Evolutionary conservation across 2,797 vertebrate species (phyloP), one percentile per base, ranked within the genome.

Genomic region (Mormyrops boulengeri): DNA sequence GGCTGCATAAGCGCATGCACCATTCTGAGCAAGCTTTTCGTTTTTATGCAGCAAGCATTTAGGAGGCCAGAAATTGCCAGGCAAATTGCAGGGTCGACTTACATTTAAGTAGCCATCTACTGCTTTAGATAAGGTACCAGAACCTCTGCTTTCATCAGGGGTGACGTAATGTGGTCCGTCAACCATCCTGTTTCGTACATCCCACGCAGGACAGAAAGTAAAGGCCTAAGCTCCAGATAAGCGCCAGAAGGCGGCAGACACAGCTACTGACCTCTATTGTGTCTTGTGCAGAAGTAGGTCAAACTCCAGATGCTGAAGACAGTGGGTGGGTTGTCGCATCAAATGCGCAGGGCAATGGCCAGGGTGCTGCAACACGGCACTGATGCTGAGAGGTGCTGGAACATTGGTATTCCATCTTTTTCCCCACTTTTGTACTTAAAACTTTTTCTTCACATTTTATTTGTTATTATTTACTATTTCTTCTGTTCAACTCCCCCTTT

Each of bases 281-380:
- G 57, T 38, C 41, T 62, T 47, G 34, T 17, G 49, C 69, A 88
- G 85, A 90, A 88, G 89, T 90, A 88, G 89, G 89, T 90, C 89
- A 88, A 88, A 52, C 12, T 30, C 52, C 26, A 90, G 86, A 82
- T 60, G 73, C 89, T 49, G 47, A 34, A 77, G 17, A 17, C 14
- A 44, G 3, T 22, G n/a, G 50, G 22, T 34, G 26, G 44, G 11
- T 89, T 22, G 69, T 49, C 22, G 8, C 55, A 52, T 22, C 62
- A 22, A 50, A 69, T 19, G 14, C 88, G 4, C 41, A 57, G 69
- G 73, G 50, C 53, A 38, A 38, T 69, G 82, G 77, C n/a, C 52
- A 19, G 50, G 52, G 49, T 85, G 55, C 34, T 22, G 73, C 77
- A 55, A 55, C 88, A 87, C 17, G 7, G 34, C 73, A 80, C 73